phyloP scores from a whole-genome alignment of 2,888 invertebrate genomes.

The Cheilosia grossa region DNA sequence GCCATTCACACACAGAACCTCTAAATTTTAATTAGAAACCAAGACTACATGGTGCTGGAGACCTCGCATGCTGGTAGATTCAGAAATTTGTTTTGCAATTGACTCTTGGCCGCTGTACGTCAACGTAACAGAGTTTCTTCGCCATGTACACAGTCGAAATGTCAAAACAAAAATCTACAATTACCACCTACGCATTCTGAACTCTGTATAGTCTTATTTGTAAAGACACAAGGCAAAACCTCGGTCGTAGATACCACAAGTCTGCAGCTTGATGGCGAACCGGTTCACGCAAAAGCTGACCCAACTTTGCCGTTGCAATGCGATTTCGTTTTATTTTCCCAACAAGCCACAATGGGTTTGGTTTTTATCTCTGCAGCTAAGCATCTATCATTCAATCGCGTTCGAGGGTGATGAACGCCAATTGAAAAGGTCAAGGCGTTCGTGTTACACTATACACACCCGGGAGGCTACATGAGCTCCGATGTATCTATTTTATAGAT shows the following conservation, averaged over 20 bases:
- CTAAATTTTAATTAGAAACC: constrained; percentile 43
- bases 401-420: constrained; percentile 69
- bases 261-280: constrained; percentile 47
- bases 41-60: constrained; percentile 23
- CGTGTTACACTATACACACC: constrained; percentile 35
- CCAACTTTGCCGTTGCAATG: constrained; percentile 57
- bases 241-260: constrained; percentile 39
- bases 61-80: constrained; percentile 21
- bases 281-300: constrained; percentile 54
- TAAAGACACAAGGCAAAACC: constrained; percentile 39
- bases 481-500: constrained; percentile 25
- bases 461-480: constrained; percentile 33
- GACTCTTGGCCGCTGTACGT: constrained; percentile 56
- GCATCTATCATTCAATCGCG: constrained; percentile 61
- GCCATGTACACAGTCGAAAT: constrained; percentile 53
- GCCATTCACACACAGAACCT: constrained; percentile 6
- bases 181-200: constrained; percentile 67
- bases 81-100: constrained; percentile 63
- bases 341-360: constrained; percentile 21
- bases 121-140: constrained; percentile 26
- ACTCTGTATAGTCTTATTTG: constrained; percentile 60
- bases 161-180: constrained; percentile 53
- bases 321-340: background rate
- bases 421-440: constrained; percentile 70
- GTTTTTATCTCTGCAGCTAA: constrained; percentile 32